Base-by-base conservation (phyloP, 2,113 vertebrate species). In the Raja brachyura region DNA sequence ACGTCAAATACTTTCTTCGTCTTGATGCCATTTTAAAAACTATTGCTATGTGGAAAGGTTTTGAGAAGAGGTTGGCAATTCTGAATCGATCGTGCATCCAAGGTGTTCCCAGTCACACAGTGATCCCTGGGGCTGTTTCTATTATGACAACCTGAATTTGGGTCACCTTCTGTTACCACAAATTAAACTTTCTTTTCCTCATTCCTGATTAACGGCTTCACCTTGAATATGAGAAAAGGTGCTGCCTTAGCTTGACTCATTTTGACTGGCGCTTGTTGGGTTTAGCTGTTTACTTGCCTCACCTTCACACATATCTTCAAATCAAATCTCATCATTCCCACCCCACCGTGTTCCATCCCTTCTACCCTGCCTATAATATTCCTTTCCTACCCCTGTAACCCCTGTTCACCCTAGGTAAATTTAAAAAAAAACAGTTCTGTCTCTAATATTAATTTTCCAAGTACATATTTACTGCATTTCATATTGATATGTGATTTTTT, bases 51-150 rank as follows among this genome's bases (percentile, higher is more conserved):
- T 20, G 25, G 48, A 81, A 81, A n/a, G 54, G 22, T 59, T 83
- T 22, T 48, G 9, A 59, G 2, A 83, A 25, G 18, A 4, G 10
- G 20, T 83, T 83, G 22, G 56, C 1, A 31, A 86, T 31, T 86
- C 83, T 86, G 61, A 86, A 59, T n/a, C 61, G 83, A 63, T 63
- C 56, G 61, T n/a, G 16, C 25, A 63, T 14, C 56, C 25, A n/a
- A 86, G 83, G 83, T 86, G 56, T 63, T 63, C 83, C 56, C 56
- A 63, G n/a, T 63, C n/a, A 59, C 3, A 59, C 54, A 25, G 81
- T 59, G 81, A 31, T 86, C 83, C 83, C 83, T 63, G 61, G 83
- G 59, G 83, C 83, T 63, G 56, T 28, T 86, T 86, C 56, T 86
- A 86, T 86, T 86, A n/a, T 86, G 54, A 54, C 54, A 85, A 59